Percentiles rank a stretch among this genome's conserved stretches.
These are phyloP conservation scores for Mythimna lalbum DNA, from an alignment of 2,888 invertebrate genomes.

Conservation along the genomic window DNA sequence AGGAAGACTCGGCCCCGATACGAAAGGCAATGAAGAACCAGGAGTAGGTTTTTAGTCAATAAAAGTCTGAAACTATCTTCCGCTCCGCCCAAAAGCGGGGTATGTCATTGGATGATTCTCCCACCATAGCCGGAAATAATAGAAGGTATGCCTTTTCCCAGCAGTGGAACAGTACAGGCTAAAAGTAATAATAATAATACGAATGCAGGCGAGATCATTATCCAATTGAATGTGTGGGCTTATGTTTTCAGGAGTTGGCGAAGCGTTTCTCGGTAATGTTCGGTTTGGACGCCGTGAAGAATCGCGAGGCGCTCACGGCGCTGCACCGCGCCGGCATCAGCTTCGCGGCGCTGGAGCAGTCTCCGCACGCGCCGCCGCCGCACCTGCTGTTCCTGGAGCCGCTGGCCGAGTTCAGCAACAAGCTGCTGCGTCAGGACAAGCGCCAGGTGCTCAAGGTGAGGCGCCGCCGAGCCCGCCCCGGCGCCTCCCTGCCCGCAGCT, in stretches of 20 bases:
- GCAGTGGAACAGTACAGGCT: too few relatives aligned
- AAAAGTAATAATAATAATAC: too few relatives aligned
- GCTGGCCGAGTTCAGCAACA: constrained; percentile 98
- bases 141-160: too few relatives aligned
- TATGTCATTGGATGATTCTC: too few relatives aligned
- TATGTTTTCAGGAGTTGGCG: constrained; percentile 94
- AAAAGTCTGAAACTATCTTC: too few relatives aligned
- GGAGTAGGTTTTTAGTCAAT: too few relatives aligned
- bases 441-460: constrained; percentile 93
- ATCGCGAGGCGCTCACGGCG: constrained; percentile 98
- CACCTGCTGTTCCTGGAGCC: constrained; percentile 98
- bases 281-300: constrained; percentile 98
- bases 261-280: constrained; percentile 99
- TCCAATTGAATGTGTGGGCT: not conserved
- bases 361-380: constrained; percentile 91
- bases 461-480: not conserved
- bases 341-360: constrained; percentile 91
- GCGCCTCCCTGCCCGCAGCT: too few relatives aligned
- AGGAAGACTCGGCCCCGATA: too few relatives aligned
- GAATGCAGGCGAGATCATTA: not conserved
- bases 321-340: constrained; percentile 98
- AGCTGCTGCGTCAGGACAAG: constrained; percentile 99
- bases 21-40: too few relatives aligned
- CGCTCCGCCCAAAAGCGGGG: too few relatives aligned
- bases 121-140: too few relatives aligned